phyloP scores from a whole-genome alignment of 2,888 invertebrate species.

The Artemia sinica region DNA sequence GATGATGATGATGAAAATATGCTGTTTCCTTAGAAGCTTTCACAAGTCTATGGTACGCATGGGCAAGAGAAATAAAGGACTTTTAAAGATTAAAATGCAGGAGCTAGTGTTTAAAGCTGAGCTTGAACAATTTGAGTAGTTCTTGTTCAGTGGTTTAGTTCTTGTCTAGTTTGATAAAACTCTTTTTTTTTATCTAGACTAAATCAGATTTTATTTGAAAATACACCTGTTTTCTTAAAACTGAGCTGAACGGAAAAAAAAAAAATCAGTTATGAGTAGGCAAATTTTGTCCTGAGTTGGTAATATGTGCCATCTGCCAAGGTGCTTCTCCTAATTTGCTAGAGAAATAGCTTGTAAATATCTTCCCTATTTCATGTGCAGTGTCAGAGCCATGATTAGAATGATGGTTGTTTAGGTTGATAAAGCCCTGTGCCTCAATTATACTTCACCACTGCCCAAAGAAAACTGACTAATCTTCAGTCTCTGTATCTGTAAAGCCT shows the following conservation, averaged over 20 bases:
- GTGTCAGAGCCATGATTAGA: not conserved
- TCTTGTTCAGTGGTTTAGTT: not conserved
- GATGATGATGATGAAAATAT: constrained; percentile 1
- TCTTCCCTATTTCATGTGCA: not conserved
- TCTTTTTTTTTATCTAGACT: too few relatives aligned
- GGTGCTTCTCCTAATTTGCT: not conserved
- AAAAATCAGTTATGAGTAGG: not conserved
- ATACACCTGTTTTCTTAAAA: too few relatives aligned
- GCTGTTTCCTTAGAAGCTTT: not conserved
- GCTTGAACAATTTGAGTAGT: not conserved
- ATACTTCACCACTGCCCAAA: not conserved
- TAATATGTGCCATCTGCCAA: not conserved
- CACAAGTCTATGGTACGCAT: not conserved
- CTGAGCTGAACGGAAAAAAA: not conserved
- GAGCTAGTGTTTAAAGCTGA: constrained; percentile 1
- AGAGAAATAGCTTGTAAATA: not conserved
- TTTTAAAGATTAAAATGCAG: not conserved
- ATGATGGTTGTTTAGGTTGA: not conserved
- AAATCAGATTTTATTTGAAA: too few relatives aligned
- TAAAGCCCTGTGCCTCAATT: not conserved
- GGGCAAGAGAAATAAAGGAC: not conserved
- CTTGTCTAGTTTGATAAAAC: not conserved
- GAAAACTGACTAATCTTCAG: not conserved
- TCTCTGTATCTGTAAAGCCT: not conserved
- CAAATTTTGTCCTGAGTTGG: not conserved